Conservation (phyloP, 92 coral and sea anemone species). For the Palythoa grandis region DNA sequence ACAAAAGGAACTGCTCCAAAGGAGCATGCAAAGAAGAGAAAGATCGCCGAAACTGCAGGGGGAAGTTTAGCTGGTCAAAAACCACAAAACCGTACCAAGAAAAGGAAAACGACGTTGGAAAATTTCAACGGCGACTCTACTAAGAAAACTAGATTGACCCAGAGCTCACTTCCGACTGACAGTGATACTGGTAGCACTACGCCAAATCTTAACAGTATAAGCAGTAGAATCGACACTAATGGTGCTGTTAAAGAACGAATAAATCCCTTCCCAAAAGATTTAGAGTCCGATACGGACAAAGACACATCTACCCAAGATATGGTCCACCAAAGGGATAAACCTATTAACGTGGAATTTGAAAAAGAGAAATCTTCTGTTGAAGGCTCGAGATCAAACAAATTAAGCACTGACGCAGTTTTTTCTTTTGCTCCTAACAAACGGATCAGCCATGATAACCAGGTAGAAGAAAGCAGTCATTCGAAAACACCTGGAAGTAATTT, state of each 20-base stretch:
- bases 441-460: not conserved
- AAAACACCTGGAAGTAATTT: not conserved
- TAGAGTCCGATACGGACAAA: not conserved
- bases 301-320: not conserved
- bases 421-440: not conserved
- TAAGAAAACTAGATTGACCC: not conserved
- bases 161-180: not conserved
- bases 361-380: not conserved
- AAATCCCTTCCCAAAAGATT: not conserved
- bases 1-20: not conserved
- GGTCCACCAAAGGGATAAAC: not conserved
- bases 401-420: not conserved
- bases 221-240: not conserved
- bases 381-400: not conserved
- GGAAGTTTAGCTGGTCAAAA: not conserved
- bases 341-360: no score
- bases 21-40: slow-evolving; percentile 9
- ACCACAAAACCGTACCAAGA: not conserved
- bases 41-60: not conserved
- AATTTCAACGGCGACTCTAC: not conserved
- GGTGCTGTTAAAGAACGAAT: not conserved
- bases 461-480: not conserved
- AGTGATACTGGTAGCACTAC: not conserved
- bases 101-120: not conserved
- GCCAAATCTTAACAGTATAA: not conserved